Conservation (phyloP, 2,113 vertebrate genomes). For the Dolichotis patagonum region DNA sequence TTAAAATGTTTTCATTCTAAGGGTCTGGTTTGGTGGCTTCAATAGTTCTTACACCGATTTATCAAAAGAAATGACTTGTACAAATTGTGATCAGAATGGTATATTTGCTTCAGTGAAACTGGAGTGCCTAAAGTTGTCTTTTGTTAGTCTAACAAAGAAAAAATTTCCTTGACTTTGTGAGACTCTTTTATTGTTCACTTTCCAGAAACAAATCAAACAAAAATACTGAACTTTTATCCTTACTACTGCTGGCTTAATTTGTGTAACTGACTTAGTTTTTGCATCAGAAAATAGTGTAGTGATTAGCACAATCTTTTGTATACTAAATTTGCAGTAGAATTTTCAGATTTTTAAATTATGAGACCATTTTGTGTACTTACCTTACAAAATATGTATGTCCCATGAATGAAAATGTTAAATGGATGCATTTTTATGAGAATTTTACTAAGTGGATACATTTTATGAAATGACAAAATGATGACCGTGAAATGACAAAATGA, state of each 20-base stretch:
- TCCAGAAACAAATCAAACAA: constrained; percentile 35
- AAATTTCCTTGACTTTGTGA: background rate
- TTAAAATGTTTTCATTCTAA: background rate
- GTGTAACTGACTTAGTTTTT: background rate
- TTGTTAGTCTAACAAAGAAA: constrained; percentile 8
- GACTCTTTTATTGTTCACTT: background rate
- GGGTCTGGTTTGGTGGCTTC: background rate
- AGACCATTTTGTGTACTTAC: background rate
- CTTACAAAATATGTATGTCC: background rate
- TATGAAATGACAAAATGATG: background rate
- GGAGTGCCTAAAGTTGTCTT: constrained; percentile 22
- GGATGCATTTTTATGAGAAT: background rate
- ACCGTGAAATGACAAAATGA: background rate
- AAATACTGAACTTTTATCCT: constrained; percentile 52
- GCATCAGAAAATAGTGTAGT: background rate
- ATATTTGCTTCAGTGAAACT: constrained; percentile 18
- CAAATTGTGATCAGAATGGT: background rate
- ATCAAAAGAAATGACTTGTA: background rate
- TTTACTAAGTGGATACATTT: background rate
- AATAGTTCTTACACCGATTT: constrained; percentile 38
- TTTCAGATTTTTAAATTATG: constrained; percentile 29
- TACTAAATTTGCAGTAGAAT: background rate
- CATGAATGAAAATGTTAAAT: background rate
- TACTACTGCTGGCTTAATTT: background rate
- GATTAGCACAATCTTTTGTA: background rate